phyloP scores from a whole-genome alignment of 2,888 invertebrate species.

The Nymphalis polychloros region DNA sequence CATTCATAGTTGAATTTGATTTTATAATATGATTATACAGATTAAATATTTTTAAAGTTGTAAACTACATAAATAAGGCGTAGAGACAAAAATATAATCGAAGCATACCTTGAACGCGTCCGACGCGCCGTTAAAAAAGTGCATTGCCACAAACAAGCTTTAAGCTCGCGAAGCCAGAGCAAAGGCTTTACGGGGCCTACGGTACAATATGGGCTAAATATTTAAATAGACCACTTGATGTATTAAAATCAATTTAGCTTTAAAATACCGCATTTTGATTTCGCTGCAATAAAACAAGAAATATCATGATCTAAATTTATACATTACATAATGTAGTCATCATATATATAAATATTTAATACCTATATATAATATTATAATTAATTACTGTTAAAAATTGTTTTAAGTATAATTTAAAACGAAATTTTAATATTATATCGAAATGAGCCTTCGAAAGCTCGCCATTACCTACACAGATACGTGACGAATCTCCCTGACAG shows the following conservation, averaged over 20 bases:
- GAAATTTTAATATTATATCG: neutral
- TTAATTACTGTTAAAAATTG: neutral
- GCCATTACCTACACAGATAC: conserved; percentile 14
- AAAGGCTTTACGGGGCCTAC: conserved; percentile 43
- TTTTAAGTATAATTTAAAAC: neutral
- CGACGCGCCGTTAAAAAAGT: conserved; percentile 47
- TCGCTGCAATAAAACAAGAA: neutral
- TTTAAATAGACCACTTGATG: conserved; percentile 29
- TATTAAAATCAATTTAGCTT: neutral
- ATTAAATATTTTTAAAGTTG: neutral
- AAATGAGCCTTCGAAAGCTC: conserved; percentile 1
- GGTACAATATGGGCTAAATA: conserved; percentile 42
- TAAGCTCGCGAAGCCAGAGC: conserved; percentile 43
- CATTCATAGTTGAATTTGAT: neutral
- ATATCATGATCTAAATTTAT: neutral
- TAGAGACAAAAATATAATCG: neutral
- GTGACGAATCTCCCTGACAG: conserved; percentile 15
- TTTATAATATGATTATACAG: neutral
- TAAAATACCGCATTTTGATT: neutral
- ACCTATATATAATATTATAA: neutral
- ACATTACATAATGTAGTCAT: neutral
- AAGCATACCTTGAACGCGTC: conserved; percentile 43
- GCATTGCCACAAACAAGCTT: conserved; percentile 49
- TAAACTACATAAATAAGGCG: too few relatives aligned
- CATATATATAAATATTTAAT: neutral